Evolutionary conservation across 2,797 vertebrate species (phyloP).

Genomic region (Crypturellus tataupa): DNA sequence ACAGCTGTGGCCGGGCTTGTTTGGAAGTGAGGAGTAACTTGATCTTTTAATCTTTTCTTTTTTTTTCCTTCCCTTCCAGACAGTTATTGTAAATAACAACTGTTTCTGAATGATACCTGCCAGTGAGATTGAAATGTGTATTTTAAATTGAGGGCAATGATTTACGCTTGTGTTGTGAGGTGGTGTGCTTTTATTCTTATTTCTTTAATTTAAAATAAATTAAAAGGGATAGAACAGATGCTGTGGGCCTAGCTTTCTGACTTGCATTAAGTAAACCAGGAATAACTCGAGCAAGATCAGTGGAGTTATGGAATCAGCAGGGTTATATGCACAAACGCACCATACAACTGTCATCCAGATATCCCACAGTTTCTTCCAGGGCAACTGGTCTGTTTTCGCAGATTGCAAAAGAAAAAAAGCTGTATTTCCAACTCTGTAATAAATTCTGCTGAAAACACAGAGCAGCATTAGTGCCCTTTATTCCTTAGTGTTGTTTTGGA

Average conservation of each 20-base stretch:
- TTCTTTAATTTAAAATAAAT: background rate
- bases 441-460: background rate
- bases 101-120: slow-evolving; percentile 71
- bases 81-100: slow-evolving; percentile 82
- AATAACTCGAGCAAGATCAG: background rate
- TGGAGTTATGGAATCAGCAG: background rate
- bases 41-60: slow-evolving; percentile 82
- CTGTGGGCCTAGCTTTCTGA: background rate
- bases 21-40: slow-evolving; percentile 84
- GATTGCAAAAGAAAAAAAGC: background rate
- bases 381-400: background rate
- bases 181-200: background rate
- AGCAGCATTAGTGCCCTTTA: background rate
- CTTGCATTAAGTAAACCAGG: background rate
- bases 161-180: background rate
- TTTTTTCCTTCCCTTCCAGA: fast-evolving
- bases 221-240: background rate
- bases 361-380: background rate
- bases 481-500: background rate
- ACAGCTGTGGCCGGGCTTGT: slow-evolving; percentile 90
- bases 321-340: background rate
- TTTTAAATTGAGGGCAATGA: slow-evolving; percentile 3
- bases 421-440: background rate
- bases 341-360: fast-evolving
- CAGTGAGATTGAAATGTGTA: slow-evolving; percentile 21